Evolutionary conservation across 2,797 vertebrate genomes (phyloP), one percentile per base, ranked within the genome.

Genomic region (Coregonus suidteri): DNA sequence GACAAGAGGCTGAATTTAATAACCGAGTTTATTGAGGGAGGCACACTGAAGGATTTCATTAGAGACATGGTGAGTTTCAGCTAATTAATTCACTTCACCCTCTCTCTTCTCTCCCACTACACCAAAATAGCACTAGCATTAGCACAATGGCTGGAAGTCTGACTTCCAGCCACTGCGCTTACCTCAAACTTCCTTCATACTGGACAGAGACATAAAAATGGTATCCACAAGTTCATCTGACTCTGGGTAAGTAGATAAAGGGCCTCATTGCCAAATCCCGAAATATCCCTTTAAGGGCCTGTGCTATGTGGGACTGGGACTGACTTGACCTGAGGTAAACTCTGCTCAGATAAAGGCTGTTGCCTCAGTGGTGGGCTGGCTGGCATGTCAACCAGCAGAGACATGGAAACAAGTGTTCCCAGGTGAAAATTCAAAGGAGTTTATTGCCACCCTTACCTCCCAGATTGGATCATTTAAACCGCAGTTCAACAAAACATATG

Each of bases 1-100:
- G 97, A 98, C 91, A 97, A 97, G 92, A 97, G 92, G 89, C 94
- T 98, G 65, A 98, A 98, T 85, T 90, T 98, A 64, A 95, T 98
- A 82, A 97, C 96, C 0, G 97, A 98, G 89, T 98, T 93, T 86
- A 98, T 98, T 0, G 96, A 98, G 74, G 97, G 97, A 51, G 97
- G 97, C 83, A 98, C 97, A 0, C 89, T 98, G 81, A 98, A 98
- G 90, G 97, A 98, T 83, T 97, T 96, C 76, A 95, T 98, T 79
- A 95, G 96, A 86, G 95, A 93, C 51, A 95, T 89, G 78, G 97
- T 97, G 87, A 93, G 96, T 90, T 79, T 3, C 3, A 71, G 64
- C 54, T 5, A 20, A 34, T 56, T 81, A 25, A 83, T 84, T 83
- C 56, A 20, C 53, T 76, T 13, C 34, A 51, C 54, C 71, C 59